Conservation (phyloP, 64 coral and sea anemone species). For the Stylophora pistillata region DNA sequence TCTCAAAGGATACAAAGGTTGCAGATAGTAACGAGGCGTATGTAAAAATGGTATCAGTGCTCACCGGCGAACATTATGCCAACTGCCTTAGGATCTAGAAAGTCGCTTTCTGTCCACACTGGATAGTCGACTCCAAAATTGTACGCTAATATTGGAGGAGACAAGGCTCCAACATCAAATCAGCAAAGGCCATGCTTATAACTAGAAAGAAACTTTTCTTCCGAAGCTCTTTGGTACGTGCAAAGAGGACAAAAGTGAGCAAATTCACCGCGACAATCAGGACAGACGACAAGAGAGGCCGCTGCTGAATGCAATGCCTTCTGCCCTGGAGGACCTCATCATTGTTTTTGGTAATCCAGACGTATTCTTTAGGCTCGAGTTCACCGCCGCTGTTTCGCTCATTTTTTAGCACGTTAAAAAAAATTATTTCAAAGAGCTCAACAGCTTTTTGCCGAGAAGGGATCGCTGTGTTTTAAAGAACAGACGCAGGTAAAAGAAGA, state of each 20-base stretch:
- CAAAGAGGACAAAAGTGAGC: not conserved
- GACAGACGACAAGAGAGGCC: not conserved
- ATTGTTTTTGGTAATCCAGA: not conserved
- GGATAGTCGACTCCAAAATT: not conserved
- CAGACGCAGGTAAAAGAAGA: no score
- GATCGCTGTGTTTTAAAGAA: no score
- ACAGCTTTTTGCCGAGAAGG: no score
- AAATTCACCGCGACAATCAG: not conserved
- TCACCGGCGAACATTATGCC: no score
- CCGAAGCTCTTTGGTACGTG: not conserved
- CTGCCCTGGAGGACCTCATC: not conserved
- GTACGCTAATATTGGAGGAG: not conserved
- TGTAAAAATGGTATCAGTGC: not conserved
- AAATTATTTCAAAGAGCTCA: no score
- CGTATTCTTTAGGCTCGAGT: no score
- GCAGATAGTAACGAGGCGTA: not conserved
- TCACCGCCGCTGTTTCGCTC: no score
- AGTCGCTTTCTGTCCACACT: not conserved
- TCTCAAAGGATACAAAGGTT: not conserved
- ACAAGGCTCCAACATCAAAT: not conserved
- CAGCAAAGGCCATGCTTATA: not conserved
- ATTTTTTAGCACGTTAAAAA: no score
- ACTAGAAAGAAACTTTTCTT: conserved; percentile 10
- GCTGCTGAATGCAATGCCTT: not conserved
- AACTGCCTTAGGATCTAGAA: no score